Base-by-base conservation (phyloP, 1,140 invertebrate genomes). In the Parasteatoda tepidariorum region DNA sequence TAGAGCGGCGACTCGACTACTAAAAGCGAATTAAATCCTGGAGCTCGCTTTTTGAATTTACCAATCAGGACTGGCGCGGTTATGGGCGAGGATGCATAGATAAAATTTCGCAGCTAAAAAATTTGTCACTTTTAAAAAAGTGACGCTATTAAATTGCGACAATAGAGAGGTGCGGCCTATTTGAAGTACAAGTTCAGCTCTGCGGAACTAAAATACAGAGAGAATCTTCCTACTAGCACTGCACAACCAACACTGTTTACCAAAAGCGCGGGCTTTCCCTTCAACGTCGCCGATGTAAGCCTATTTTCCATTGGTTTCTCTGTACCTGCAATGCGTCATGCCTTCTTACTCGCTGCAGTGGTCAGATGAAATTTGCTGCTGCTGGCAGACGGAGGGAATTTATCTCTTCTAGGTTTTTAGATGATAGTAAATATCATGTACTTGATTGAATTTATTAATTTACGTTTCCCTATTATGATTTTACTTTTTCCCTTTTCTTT, bases 321-420 rank as follows among this genome's bases (percentile, higher is more conserved):
- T 34, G 31, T 79, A 84, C 75, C 84, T 81, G 84, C 84, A 84
- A 84, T 84, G 84, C 84, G 84, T 81, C 84, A 84, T 83, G 61
- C 66, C 57, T 68, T 83, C 81, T 57, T 48, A 67, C 71, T 83
- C 71, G 81, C 48, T 83, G 81, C 81, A 74, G 81, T 74, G 81
- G 81, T 83, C 81, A 83, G 81, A 74, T 41, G 62, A 82, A 82
- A 70, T 62, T 70, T 82, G 78, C 71, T 67, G 64, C 66, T 82
- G 48, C 54, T 71, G 48, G 34, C 66, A 54, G 78, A 30, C 57
- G 78, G 78, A 31, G 28, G 66, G 31, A 68, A 82, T 82, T 71
- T 71, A 61, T 82, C 78, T 82, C 67, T 71, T n/a, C 67, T 28
- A 57, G 31, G 38, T 13, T 13, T 13, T 18, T 9, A 9, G 38